Evolutionary conservation across 2,797 vertebrate genomes (phyloP).

Genomic region (Stomatorhinus walkeri): DNA sequence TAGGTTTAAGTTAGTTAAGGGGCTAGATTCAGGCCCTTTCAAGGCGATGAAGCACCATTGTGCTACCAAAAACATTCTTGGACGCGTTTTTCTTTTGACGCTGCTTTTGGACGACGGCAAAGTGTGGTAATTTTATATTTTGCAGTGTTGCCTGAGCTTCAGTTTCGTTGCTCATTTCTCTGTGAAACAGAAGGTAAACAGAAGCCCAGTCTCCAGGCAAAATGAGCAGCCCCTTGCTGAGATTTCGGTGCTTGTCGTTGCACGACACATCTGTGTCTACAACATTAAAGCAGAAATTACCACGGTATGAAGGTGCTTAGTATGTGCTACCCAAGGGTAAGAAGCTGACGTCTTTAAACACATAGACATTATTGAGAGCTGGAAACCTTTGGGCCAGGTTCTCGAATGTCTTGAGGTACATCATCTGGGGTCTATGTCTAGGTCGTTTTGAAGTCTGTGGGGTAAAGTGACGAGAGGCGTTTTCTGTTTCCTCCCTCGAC

Average conservation of each 20-base stretch:
- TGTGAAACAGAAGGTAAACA: neutral
- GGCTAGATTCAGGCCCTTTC: neutral
- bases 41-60: neutral
- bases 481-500: neutral
- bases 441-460: neutral
- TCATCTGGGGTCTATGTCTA: neutral
- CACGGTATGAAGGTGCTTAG: neutral
- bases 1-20: neutral
- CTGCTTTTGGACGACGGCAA: neutral
- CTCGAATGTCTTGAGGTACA: neutral
- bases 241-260: conserved; percentile 9
- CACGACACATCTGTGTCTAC: neutral
- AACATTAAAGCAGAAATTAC: neutral
- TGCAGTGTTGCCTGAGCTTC: neutral
- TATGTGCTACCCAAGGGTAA: neutral
- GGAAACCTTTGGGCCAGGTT: neutral
- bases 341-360: neutral
- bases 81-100: neutral
- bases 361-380: neutral
- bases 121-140: neutral
- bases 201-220: neutral
- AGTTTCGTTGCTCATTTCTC: neutral
- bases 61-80: neutral
- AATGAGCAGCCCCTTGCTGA: neutral
- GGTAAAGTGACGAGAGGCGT: neutral